These are phyloP conservation scores for cattle (Bos taurus) DNA, from an alignment of 2,113 vertebrate genomes.

Conservation along the genomic window ARS-UCD2.0 NC_037344.1:54415501-54416000, in stretches of 20 bases:
- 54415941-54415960: slow-evolving; percentile 1
- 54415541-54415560: background rate
- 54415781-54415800: background rate
- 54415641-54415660: background rate
- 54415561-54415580: background rate
- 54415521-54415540: background rate
- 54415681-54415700: background rate
- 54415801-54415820: background rate
- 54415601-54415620: background rate
- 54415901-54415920: background rate
- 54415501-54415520: background rate
- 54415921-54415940: background rate
- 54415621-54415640: background rate
- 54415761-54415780: background rate
- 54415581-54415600: background rate
- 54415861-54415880: background rate
- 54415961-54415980: background rate
- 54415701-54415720: background rate
- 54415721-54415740: background rate
- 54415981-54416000: background rate
- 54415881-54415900: background rate
- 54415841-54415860: background rate
- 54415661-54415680: background rate
- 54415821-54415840: background rate
- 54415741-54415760: background rate